Percentiles rank a stretch among this genome's conserved stretches.
These are phyloP conservation scores for Ditylenchus dipsaci DNA, from an alignment of 1,140 invertebrate genomes.

Conservation along the genomic window DNA sequence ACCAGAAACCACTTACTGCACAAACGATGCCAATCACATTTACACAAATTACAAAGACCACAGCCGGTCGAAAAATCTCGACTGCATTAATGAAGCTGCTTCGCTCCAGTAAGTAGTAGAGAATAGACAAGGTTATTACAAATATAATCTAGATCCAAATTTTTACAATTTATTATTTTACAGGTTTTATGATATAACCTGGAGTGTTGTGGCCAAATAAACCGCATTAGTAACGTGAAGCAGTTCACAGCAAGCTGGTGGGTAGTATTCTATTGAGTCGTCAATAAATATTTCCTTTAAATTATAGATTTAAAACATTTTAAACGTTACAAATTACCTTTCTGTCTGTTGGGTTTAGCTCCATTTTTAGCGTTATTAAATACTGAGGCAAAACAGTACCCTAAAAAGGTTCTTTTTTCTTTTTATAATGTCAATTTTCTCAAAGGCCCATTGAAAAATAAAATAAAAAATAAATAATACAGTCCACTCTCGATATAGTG, in stretches of 20 bases:
- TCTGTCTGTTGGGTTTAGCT: no score
- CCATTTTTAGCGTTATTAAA: no score
- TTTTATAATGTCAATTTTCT: no score
- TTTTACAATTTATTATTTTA: no score
- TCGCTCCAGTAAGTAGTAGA: slow-evolving; percentile 43
- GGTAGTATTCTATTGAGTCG: slow-evolving; percentile 40
- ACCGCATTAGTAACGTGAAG: slow-evolving; percentile 43
- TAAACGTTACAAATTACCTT: neutral
- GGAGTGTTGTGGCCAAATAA: slow-evolving; percentile 42
- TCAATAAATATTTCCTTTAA: slow-evolving; percentile 26
- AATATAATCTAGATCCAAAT: slow-evolving; percentile 39
- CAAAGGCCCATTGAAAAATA: no score
- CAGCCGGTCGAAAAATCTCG: slow-evolving; percentile 42
- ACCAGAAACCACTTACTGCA: slow-evolving; percentile 23
- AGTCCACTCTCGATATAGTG: no score
- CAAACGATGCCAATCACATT: slow-evolving; percentile 42
- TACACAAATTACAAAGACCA: slow-evolving; percentile 38
- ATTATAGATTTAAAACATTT: neutral
- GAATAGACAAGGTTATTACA: slow-evolving; percentile 28
- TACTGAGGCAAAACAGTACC: no score
- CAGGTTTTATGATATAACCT: slow-evolving; percentile 7
- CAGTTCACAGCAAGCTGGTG: slow-evolving; percentile 46
- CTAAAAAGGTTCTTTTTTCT: no score
- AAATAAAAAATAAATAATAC: no score
- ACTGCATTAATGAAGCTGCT: slow-evolving; percentile 42